phyloP scores from a whole-genome alignment of 2,888 invertebrate genomes.

The Perdita meconis region DNA sequence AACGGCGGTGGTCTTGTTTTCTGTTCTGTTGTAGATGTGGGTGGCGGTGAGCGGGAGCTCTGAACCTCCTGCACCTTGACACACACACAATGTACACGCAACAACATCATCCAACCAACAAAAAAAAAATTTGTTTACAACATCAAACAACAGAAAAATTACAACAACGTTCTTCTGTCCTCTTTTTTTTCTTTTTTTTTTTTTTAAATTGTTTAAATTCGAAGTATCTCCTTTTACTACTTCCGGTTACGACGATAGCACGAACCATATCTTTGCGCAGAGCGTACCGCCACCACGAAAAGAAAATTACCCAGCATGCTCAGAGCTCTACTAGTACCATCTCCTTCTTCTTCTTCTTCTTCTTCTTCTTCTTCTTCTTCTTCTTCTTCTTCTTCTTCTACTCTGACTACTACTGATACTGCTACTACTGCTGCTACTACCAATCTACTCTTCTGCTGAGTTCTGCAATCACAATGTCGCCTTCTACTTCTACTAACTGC shows the following conservation, averaged over 20 bases:
- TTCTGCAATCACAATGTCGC: slow-evolving; percentile 35
- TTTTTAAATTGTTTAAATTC: not conserved
- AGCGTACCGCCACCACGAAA: slow-evolving; percentile 60
- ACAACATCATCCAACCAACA: slow-evolving; percentile 43
- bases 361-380: slow-evolving; percentile 11
- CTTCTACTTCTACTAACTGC: slow-evolving; percentile 58
- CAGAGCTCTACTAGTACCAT: slow-evolving; percentile 24
- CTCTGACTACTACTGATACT: too few relatives aligned
- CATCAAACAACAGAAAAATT: slow-evolving; percentile 49
- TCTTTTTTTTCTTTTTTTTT: not conserved
- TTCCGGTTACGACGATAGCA: slow-evolving; percentile 36
- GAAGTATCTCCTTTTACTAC: not conserved
- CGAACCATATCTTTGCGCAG: slow-evolving; percentile 32
- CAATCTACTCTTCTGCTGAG: slow-evolving; percentile 31
- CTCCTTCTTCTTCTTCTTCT: slow-evolving; percentile 27
- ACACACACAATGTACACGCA: slow-evolving; percentile 63
- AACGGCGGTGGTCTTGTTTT: slow-evolving; percentile 84
- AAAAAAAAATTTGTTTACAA: slow-evolving; percentile 43
- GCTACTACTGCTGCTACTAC: not conserved
- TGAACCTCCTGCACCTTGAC: slow-evolving; percentile 80
- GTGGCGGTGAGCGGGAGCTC: slow-evolving; percentile 85
- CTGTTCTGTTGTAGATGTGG: slow-evolving; percentile 85
- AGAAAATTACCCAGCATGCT: slow-evolving; percentile 55
- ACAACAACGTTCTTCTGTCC: slow-evolving; percentile 38
- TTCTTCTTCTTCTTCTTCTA: slow-evolving; percentile 27